phyloP scores from a whole-genome alignment of 2,888 invertebrate species.

The Dryobotodes eremita region DNA sequence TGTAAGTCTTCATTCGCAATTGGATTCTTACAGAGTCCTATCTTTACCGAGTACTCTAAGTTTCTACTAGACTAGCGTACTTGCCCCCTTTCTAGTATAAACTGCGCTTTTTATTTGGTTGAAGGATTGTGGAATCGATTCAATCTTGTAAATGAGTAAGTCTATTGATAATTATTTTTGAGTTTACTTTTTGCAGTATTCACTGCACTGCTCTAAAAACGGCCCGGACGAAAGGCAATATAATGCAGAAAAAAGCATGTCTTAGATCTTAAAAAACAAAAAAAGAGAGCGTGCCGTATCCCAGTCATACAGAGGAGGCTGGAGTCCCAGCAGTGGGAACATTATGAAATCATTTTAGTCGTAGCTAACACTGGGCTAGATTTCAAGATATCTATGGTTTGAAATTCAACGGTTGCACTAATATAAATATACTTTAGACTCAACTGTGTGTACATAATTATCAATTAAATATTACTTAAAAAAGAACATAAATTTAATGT shows the following conservation, averaged over 20 bases:
- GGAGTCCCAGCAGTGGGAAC: too few species aligned
- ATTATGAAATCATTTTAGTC: not conserved
- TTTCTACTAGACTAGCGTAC: conserved; percentile 14
- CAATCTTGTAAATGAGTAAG: not conserved
- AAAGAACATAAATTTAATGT: not conserved
- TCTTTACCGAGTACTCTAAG: conserved; percentile 12
- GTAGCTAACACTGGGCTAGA: too few species aligned
- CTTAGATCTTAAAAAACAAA: not conserved
- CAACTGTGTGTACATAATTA: too few species aligned
- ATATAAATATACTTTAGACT: not conserved
- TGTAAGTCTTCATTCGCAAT: conserved; percentile 31
- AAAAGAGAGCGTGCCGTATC: not conserved
- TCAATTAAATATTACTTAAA: not conserved
- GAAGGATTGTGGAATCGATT: not conserved
- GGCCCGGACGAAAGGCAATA: not conserved
- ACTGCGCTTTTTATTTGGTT: conserved; percentile 16
- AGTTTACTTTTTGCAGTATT: not conserved
- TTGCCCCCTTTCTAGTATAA: conserved; percentile 4
- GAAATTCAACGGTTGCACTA: not conserved
- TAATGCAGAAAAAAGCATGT: not conserved
- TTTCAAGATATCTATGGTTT: not conserved
- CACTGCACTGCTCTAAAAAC: too few species aligned
- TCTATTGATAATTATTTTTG: conserved; percentile 4
- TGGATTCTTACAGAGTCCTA: conserved; percentile 14
- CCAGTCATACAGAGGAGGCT: too few species aligned